Conservation (phyloP, 2,113 vertebrate species). For the Thomomys bottae region DNA sequence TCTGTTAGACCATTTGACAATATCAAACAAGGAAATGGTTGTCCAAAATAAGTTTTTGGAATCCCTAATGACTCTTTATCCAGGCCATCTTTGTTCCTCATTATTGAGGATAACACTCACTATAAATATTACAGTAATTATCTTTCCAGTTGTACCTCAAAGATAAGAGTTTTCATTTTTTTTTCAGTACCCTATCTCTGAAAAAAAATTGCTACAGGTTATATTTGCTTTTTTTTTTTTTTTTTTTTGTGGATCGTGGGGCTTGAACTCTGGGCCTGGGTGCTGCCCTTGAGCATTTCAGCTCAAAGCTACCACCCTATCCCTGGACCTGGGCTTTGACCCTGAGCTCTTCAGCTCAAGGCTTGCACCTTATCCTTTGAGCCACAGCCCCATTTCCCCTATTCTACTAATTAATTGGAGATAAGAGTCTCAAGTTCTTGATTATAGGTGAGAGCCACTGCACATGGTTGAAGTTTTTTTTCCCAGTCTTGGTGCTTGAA, state of each 20-base stretch:
- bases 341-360: no score
- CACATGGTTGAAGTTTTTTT: no score
- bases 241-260: constrained; percentile 29
- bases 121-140: constrained; percentile 54
- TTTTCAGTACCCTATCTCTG: neutral
- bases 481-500: no score
- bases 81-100: constrained; percentile 66
- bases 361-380: no score
- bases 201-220: constrained; percentile 6
- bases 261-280: no score
- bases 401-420: no score
- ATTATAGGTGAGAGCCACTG: no score
- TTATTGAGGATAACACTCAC: constrained; percentile 44
- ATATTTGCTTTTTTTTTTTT: constrained; percentile 22
- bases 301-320: no score
- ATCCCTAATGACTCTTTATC: constrained; percentile 41
- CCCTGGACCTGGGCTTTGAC: no score
- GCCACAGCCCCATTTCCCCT: no score
- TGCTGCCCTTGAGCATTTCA: no score
- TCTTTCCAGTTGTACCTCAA: constrained; percentile 58
- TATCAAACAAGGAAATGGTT: constrained; percentile 41
- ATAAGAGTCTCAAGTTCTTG: no score
- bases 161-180: constrained; percentile 56
- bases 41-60: constrained; percentile 57
- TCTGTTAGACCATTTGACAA: constrained; percentile 59